phyloP scores from a whole-genome alignment of 1,140 invertebrate genomes.

The Bombyx mori region ASM3026992v2 NC_085117.1:14595501-14596000 shows the following conservation, averaged over 20 bases:
- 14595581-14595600: too few species aligned
- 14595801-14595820: constrained; percentile 5
- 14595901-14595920: constrained; percentile 66
- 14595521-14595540: too few species aligned
- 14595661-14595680: too few species aligned
- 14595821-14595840: constrained; percentile 39
- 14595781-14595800: background rate
- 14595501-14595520: too few species aligned
- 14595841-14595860: constrained; percentile 66
- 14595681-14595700: too few species aligned
- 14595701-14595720: too few species aligned
- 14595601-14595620: too few species aligned
- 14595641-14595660: too few species aligned
- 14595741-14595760: background rate
- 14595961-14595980: constrained; percentile 71
- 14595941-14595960: constrained; percentile 71
- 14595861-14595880: constrained; percentile 43
- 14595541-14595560: too few species aligned
- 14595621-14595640: too few species aligned
- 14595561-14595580: too few species aligned
- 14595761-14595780: background rate
- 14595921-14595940: constrained; percentile 68
- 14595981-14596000: constrained; percentile 65
- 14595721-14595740: too few species aligned
- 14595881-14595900: constrained; percentile 61